Evolutionary conservation across 2,113 vertebrate species (phyloP).

Genomic region (Dicentrarchus labrax): DNA sequence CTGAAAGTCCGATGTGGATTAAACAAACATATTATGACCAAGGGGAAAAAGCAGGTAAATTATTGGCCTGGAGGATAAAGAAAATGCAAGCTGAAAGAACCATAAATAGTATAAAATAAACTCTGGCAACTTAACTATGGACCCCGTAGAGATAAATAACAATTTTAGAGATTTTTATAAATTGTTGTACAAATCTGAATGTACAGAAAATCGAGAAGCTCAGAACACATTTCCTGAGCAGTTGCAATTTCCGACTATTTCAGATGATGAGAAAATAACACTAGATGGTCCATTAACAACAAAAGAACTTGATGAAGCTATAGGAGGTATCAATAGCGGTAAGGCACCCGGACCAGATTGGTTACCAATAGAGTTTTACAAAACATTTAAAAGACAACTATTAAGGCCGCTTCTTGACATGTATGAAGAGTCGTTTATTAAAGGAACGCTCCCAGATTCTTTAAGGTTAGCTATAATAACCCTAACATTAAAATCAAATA

Average conservation of each 20-base stretch:
- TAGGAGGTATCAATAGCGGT: not conserved
- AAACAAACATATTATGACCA: not conserved
- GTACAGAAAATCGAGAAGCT: not conserved
- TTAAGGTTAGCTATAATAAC: not conserved
- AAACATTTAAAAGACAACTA: not conserved
- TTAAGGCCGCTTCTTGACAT: not conserved
- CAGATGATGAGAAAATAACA: not conserved
- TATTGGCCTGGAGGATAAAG: not conserved
- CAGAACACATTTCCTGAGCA: not conserved
- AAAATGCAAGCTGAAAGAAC: not conserved
- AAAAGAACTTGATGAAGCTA: not conserved
- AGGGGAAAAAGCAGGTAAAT: not conserved
- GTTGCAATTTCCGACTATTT: not conserved
- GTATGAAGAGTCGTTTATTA: not conserved
- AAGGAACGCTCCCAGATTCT: not conserved
- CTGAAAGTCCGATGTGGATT: not conserved
- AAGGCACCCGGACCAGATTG: not conserved
- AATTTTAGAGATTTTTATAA: not conserved
- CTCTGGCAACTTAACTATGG: not conserved
- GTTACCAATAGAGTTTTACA: not conserved
- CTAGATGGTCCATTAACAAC: not conserved
- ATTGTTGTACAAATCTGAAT: not conserved
- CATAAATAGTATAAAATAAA: no score
- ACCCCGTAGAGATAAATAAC: not conserved
- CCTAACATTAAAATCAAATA: no score